These are phyloP conservation scores for Allolobophora icterica DNA, from an alignment of 2,888 invertebrate species.

Conservation along the genomic window DNA sequence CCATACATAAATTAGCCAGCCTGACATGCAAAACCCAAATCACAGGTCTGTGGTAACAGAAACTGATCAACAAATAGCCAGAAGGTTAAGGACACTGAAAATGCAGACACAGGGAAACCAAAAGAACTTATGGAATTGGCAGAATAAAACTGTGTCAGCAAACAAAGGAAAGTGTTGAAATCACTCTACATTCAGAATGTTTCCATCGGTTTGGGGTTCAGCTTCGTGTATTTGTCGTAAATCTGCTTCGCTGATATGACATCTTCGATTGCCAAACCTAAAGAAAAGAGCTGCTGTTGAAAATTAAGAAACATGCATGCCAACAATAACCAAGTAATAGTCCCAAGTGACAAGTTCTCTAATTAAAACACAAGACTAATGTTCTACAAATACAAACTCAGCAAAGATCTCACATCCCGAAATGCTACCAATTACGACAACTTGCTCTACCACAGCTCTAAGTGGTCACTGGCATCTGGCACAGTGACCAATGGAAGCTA, in stretches of 20 bases:
- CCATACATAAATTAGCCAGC: background rate
- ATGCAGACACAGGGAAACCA: background rate
- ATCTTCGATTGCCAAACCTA: conserved; percentile 73
- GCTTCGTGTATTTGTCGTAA: conserved; percentile 56
- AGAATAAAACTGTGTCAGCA: background rate
- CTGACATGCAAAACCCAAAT: background rate
- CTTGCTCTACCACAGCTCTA: too few species aligned
- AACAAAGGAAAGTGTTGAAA: background rate
- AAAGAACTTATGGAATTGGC: background rate
- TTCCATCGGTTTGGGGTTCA: background rate
- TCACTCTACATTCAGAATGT: background rate
- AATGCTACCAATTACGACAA: too few species aligned
- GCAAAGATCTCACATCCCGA: too few species aligned
- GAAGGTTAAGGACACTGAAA: background rate
- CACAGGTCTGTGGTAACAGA: background rate
- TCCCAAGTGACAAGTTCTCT: background rate
- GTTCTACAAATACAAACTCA: background rate
- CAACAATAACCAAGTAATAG: background rate
- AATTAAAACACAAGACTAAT: background rate
- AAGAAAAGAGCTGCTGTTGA: conserved; percentile 46
- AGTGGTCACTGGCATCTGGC: too few species aligned
- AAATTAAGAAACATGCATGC: background rate
- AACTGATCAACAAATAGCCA: background rate
- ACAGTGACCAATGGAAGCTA: too few species aligned
- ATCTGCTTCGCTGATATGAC: conserved; percentile 71